Evolutionary conservation across 2,113 vertebrate genomes (phyloP).

Genomic region (Phrynosoma platyrhinos): DNA sequence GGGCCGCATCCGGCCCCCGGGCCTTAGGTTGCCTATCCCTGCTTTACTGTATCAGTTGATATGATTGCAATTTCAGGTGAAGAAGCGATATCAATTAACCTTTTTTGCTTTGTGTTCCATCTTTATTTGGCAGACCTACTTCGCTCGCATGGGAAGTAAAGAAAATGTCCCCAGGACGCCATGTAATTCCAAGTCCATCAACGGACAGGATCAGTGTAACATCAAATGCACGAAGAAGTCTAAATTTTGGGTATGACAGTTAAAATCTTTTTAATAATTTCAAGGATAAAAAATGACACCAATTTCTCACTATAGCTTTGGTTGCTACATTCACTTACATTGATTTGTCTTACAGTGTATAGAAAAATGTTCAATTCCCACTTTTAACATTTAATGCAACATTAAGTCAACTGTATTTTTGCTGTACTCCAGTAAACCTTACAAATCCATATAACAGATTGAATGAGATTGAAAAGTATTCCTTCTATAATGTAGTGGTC

Average conservation of each 20-base stretch:
- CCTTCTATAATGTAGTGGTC: neutral
- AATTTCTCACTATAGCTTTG: neutral
- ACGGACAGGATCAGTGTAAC: slow-evolving; percentile 90
- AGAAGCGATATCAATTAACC: no score
- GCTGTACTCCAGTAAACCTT: no score
- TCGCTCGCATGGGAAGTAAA: slow-evolving; percentile 98
- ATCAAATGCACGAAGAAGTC: slow-evolving; percentile 86
- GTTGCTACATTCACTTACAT: neutral
- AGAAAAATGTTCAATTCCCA: neutral
- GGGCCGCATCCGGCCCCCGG: no score
- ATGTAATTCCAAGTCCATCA: slow-evolving; percentile 93
- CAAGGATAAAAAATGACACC: neutral
- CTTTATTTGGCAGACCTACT: slow-evolving; percentile 86
- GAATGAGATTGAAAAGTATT: neutral
- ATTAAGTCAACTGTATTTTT: neutral
- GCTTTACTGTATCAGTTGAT: neutral
- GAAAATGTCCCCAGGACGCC: slow-evolving; percentile 98
- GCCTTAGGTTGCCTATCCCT: neutral
- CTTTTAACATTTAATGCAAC: neutral
- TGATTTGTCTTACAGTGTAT: neutral
- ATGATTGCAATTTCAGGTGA: no score
- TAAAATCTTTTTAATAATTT: neutral
- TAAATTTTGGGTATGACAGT: slow-evolving; percentile 90
- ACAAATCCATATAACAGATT: neutral
- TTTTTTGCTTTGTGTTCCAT: neutral